Base-by-base conservation (phyloP, 2,113 vertebrate species). In the Dicrurus megarhynchus region DNA sequence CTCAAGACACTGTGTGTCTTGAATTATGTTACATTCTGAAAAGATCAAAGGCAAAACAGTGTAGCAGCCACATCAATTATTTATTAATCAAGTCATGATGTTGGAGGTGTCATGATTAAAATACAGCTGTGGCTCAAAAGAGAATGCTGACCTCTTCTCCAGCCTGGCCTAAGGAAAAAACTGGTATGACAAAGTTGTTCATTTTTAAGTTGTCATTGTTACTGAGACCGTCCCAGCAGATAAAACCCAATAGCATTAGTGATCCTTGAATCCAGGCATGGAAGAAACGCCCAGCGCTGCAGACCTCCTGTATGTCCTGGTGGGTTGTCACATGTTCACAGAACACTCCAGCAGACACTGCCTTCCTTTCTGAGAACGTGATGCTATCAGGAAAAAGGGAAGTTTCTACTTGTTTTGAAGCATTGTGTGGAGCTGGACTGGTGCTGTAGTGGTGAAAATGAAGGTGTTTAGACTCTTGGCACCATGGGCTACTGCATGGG, bases 51-150 rank as follows among this genome's bases (percentile, higher is more conserved):
- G 53, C 44, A 60, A 93, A 93, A 78, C 0, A 4, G 3, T 78
- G 5, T 85, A 90, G 76, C 59, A 85, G 32, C 56, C 17, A 22
- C 53, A 78, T 88, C 50, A 75, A 57, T 93, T 87, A 90, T 93
- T 92, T 85, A 78, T 78, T n/a, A 95, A 83, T 85, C 77, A 42
- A 93, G 23, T 76, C 21, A 94, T 21, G 3, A 91, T 95, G 84
- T 69, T 75, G 61, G 71, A 74, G 19, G 52, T 93, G 55, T 64
- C 63, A 84, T 53, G 26, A 65, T 82, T 73, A 76, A 89, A 94
- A 73, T 61, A 78, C 2, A 3, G 20, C 47, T 89, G 9, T 35
- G 22, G 35, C 41, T 96, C 33, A 56, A 68, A 89, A 85, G 33
- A 28, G 53, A 96, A 55, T 47, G 14, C 70, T 79, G 55, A 64